Evolutionary conservation across 2,888 invertebrate genomes (phyloP).

Genomic region (Loripinus fragilis): DNA sequence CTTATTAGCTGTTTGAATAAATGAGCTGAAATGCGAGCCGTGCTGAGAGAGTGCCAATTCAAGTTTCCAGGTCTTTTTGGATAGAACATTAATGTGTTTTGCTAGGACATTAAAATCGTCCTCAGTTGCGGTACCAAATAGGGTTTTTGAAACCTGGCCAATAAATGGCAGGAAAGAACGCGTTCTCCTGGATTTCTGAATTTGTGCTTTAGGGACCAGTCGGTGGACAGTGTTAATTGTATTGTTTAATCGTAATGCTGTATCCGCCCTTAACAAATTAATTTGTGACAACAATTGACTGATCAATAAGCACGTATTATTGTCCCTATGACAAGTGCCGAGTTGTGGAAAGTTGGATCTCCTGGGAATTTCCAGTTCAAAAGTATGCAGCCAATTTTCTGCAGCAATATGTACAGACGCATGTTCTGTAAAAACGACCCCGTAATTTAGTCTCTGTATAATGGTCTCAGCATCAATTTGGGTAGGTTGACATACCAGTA

Average conservation of each 20-base stretch:
- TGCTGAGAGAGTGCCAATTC: not conserved
- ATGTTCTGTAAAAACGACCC: not conserved
- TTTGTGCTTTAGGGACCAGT: not conserved
- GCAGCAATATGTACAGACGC: not conserved
- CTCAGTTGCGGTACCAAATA: constrained; percentile 33
- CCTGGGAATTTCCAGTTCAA: not conserved
- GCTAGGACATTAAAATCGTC: constrained; percentile 39
- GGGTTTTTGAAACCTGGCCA: constrained; percentile 15
- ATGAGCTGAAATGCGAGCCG: too few relatives aligned
- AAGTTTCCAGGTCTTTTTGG: not conserved
- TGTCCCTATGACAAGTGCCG: not conserved
- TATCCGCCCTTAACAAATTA: not conserved
- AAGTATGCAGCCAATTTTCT: not conserved
- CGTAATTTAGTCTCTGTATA: constrained; percentile 2
- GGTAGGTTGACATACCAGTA: not conserved
- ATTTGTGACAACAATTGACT: not conserved
- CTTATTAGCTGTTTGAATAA: too few relatives aligned
- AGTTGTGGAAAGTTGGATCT: not conserved
- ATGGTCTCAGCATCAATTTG: not conserved
- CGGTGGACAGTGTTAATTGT: not conserved
- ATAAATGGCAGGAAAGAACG: constrained; percentile 30
- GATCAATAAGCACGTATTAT: not conserved
- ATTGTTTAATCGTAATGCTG: not conserved
- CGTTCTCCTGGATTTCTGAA: not conserved
- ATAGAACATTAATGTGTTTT: constrained; percentile 22